Base-by-base conservation (phyloP, 2,113 vertebrate genomes). In the Anhinga anhinga region DNA sequence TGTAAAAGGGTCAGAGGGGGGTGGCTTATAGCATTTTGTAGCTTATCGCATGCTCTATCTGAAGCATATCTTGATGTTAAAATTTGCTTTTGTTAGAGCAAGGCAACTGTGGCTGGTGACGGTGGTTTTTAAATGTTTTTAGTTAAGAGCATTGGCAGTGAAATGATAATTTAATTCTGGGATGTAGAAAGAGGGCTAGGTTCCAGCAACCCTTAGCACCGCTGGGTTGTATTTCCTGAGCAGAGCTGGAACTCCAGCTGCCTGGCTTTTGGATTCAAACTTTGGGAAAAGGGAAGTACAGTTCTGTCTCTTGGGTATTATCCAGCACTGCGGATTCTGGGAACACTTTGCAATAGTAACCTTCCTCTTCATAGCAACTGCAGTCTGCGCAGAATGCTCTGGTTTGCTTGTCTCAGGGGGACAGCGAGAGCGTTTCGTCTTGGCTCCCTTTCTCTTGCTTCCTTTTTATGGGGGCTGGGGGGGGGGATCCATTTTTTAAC, bases 211-310 rank as follows among this genome's bases (percentile, higher is more conserved):
- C 58, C 86, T 44, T 2, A 65, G 89, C 92, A 55, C 58, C 3
- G 1, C 90, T 79, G 93, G 82, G 86, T 40, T 93, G 83, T 40
- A 13, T 94, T 97, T 96, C 91, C 95, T 90, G 86, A 95, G 90
- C 82, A 5, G 92, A 72, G 85, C 6, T 52, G 91, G 44, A 92
- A 80, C 74, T 92, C 90, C 95, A 96, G 95, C 94, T 95, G 94
- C 95, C 94, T 80, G 92, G 25, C 17, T 66, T 27, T 95, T 73
- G 94, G 91, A 77, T 83, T 58, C 79, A 45, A 13, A 17, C 91
- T 5, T 36, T 0, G 42, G 65, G 93, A 81, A 80, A 83, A 86
- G 77, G 93, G 96, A 95, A 95, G 63, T 62, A 22, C 80, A 95
- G 95, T 73, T 92, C 89, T 90, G 88, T 77, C 95, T 73, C 88